Percentiles rank a stretch among this genome's conserved stretches.
These are phyloP conservation scores for Philereme transversata DNA, from an alignment of 2,888 invertebrate species.

Conservation along the genomic window DNA sequence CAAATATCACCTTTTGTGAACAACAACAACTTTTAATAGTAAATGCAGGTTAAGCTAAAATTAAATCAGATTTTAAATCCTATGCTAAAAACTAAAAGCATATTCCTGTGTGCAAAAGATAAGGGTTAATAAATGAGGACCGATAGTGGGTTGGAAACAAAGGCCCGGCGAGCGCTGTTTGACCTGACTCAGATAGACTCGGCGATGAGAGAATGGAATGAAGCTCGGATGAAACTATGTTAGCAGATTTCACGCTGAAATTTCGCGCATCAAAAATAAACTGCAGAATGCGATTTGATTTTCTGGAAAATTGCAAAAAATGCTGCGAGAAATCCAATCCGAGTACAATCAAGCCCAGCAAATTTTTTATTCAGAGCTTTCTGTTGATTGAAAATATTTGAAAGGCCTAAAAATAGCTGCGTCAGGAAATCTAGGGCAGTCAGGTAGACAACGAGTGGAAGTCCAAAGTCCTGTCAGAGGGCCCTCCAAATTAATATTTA, in stretches of 20 bases:
- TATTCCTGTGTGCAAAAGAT: constrained; percentile 46
- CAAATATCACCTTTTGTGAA: no score
- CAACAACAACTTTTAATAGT: neutral
- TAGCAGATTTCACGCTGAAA: constrained; percentile 42
- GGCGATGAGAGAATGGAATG: constrained; percentile 38
- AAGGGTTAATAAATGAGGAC: constrained; percentile 50
- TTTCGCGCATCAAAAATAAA: constrained; percentile 39
- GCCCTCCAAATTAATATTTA: constrained; percentile 64
- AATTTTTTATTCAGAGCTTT: constrained; percentile 22
- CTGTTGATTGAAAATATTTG: constrained; percentile 25
- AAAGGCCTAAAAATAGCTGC: constrained; percentile 24
- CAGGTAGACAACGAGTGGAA: constrained; percentile 25
- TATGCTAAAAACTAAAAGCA: constrained; percentile 30
- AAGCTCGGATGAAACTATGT: constrained; percentile 50
- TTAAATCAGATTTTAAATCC: constrained; percentile 18
- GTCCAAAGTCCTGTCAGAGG: constrained; percentile 24
- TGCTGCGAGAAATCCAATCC: constrained; percentile 16
- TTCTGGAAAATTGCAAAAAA: constrained; percentile 24
- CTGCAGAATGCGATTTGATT: constrained; percentile 28
- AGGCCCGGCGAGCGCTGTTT: constrained; percentile 50
- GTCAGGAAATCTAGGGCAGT: constrained; percentile 26
- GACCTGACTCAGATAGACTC: constrained; percentile 58
- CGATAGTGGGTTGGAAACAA: constrained; percentile 54
- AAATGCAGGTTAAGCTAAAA: neutral
- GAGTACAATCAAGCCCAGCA: constrained; percentile 16